These are phyloP conservation scores for Vombatus ursinus DNA, from an alignment of 2,113 vertebrate genomes.

Conservation along the genomic window DNA sequence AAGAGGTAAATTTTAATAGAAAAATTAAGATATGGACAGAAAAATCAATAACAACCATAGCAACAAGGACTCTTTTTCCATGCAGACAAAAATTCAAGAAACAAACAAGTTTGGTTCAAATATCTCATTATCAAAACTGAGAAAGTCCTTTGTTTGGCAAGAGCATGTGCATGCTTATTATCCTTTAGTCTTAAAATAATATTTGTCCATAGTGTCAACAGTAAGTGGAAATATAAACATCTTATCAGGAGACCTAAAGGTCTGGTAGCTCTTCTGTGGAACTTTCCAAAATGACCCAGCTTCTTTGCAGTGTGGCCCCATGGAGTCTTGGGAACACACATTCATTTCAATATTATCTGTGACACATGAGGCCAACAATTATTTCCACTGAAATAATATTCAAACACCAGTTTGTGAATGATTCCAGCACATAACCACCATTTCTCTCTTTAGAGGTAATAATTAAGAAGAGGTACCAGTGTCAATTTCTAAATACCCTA, in stretches of 20 bases:
- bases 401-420: background rate
- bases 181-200: conserved; percentile 33
- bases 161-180: background rate
- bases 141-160: background rate
- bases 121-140: conserved; percentile 58
- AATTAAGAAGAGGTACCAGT: background rate
- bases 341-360: background rate
- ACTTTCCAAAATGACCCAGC: conserved; percentile 15
- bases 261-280: conserved; percentile 17
- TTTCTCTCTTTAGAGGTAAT: background rate
- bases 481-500: background rate
- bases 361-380: background rate
- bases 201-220: conserved; percentile 63
- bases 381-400: background rate
- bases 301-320: conserved; percentile 16
- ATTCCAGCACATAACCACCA: background rate
- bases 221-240: conserved; percentile 81
- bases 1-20: conserved; percentile 42
- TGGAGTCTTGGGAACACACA: background rate
- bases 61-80: conserved; percentile 45
- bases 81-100: background rate
- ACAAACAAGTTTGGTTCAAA: conserved; percentile 11
- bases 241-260: conserved; percentile 58
- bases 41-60: conserved; percentile 45
- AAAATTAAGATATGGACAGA: conserved; percentile 22